Conservation (phyloP, 2,113 vertebrate genomes). For the Larimichthys polyactis region DNA sequence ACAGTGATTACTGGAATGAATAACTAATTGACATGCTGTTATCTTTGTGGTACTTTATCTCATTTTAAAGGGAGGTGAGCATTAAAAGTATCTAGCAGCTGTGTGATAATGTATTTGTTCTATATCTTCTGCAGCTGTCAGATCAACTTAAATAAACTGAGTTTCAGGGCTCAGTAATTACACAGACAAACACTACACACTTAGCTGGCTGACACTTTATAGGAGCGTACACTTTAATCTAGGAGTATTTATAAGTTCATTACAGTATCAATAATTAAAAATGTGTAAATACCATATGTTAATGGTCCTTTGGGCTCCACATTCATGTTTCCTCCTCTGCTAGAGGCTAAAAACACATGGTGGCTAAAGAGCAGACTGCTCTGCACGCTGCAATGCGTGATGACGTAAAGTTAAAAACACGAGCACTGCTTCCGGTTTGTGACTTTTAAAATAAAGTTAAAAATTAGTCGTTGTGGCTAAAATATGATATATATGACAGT, state of each 20-base stretch:
- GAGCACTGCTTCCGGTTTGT: slow-evolving; percentile 18
- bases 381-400: not conserved
- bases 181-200: not conserved
- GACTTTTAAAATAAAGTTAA: slow-evolving; percentile 11
- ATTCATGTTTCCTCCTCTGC: not conserved
- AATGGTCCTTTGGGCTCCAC: not conserved
- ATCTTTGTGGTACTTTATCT: not conserved
- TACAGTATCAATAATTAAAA: not conserved
- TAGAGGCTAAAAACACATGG: slow-evolving; percentile 48
- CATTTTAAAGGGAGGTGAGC: not conserved
- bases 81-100: not conserved
- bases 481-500: accelerated
- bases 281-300: slow-evolving; percentile 54
- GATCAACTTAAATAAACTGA: not conserved
- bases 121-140: not conserved
- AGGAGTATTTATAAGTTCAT: not conserved
- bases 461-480: accelerated
- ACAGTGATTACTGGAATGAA: not conserved
- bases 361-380: not conserved
- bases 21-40: too few species aligned
- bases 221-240: not conserved
- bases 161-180: not conserved
- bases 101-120: not conserved
- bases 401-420: not conserved
- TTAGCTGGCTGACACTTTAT: not conserved